A percentile compares a stretch with the other conserved stretches of the same genome.
Conservation (phyloP, 37 sponge, comb jelly and placozoan species). For the Theonella swinhoei region DNA sequence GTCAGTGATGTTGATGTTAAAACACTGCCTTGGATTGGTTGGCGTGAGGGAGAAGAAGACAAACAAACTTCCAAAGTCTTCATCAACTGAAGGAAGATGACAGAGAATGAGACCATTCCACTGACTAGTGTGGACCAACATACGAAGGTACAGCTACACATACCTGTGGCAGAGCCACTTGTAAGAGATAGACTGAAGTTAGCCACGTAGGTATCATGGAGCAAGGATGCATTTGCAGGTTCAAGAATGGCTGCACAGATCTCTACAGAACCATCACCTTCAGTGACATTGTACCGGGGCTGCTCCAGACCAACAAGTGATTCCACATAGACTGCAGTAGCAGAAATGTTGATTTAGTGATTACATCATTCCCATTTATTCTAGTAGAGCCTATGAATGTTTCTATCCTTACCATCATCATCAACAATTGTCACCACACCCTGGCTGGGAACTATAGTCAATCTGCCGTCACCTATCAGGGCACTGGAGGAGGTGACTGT, state of each 20-base stretch:
- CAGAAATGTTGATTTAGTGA: too few relatives aligned
- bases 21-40: neutral
- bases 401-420: neutral
- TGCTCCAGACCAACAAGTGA: neutral
- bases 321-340: neutral
- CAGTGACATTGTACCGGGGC: constrained; percentile 2
- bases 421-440: neutral
- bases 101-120: neutral
- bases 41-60: neutral
- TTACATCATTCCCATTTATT: too few relatives aligned
- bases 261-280: constrained; percentile 8
- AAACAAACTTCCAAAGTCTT: neutral
- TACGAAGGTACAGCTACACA: too few relatives aligned
- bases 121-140: too few relatives aligned
- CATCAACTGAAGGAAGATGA: neutral
- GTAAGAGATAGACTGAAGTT: too few relatives aligned
- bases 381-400: too few relatives aligned
- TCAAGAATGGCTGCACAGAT: neutral
- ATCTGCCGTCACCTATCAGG: neutral
- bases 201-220: neutral
- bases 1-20: neutral
- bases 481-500: neutral
- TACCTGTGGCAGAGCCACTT: too few relatives aligned
- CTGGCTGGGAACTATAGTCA: neutral
- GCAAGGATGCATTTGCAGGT: neutral